These are phyloP conservation scores for Troilus luridus DNA, from an alignment of 2,888 invertebrate species.

Conservation along the genomic window DNA sequence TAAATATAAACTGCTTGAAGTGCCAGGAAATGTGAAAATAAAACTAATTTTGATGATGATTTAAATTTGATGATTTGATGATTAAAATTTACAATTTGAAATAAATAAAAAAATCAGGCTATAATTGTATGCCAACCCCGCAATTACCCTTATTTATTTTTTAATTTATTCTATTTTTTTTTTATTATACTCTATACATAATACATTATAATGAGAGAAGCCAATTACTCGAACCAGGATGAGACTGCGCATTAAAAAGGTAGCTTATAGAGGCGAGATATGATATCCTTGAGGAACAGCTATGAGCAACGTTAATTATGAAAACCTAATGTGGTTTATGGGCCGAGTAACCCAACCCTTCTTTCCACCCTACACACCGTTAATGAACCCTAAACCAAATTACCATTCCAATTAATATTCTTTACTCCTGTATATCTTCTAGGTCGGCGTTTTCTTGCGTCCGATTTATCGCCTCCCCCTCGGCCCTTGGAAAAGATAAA, in stretches of 20 bases:
- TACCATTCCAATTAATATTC: slow-evolving; percentile 65
- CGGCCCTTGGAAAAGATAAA: slow-evolving; percentile 61
- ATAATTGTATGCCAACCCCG: no score
- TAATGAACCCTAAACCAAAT: slow-evolving; percentile 76
- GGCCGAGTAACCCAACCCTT: slow-evolving; percentile 50
- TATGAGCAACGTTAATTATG: slow-evolving; percentile 51
- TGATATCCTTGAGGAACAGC: neutral
- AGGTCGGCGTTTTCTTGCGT: slow-evolving; percentile 42
- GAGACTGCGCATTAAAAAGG: neutral
- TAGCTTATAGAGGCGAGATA: neutral
- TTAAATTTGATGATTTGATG: no score
- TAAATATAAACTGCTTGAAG: no score
- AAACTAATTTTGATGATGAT: no score
- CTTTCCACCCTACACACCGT: slow-evolving; percentile 63
- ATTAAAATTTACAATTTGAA: no score
- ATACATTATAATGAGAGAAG: neutral
- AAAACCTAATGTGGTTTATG: slow-evolving; percentile 50
- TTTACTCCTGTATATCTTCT: slow-evolving; percentile 55
- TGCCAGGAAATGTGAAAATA: no score
- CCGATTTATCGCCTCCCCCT: slow-evolving; percentile 60
- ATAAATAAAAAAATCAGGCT: no score
- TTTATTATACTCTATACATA: no score
- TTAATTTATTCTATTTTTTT: no score
- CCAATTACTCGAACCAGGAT: neutral
- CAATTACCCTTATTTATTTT: no score